Percentiles rank a stretch among this genome's conserved stretches.
These are phyloP conservation scores for Drosophila yakuba DNA, from an alignment of 1,140 invertebrate genomes.

Conservation along the genomic window DNA sequence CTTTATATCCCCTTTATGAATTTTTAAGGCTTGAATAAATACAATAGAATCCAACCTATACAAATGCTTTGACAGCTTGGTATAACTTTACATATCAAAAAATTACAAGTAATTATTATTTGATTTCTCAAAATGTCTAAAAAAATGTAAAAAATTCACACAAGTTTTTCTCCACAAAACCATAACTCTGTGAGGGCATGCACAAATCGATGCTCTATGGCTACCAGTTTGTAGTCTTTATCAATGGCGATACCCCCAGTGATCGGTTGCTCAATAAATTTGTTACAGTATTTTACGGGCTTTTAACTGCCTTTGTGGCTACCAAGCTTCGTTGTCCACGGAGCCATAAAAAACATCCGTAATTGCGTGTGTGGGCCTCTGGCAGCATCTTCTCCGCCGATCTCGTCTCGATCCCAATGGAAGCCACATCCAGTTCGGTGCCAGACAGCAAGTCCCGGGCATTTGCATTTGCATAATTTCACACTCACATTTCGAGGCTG, in stretches of 20 bases:
- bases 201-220: slow-evolving; percentile 16
- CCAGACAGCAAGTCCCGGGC: slow-evolving; percentile 47
- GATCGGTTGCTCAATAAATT: slow-evolving; percentile 70
- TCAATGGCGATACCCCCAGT: slow-evolving; percentile 4
- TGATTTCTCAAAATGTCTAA: not conserved
- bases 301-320: slow-evolving; percentile 81
- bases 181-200: slow-evolving; percentile 5
- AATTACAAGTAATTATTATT: too few species aligned
- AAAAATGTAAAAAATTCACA: too few species aligned
- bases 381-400: slow-evolving; percentile 8
- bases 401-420: slow-evolving; percentile 1
- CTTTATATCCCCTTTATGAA: not conserved
- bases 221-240: slow-evolving; percentile 1
- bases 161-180: too few species aligned
- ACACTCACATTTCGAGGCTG: slow-evolving; percentile 58
- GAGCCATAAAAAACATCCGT: slow-evolving; percentile 55
- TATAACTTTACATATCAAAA: too few species aligned
- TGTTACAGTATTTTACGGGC: slow-evolving; percentile 78
- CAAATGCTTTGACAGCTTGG: too few species aligned
- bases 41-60: not conserved
- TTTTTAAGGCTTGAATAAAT: not conserved
- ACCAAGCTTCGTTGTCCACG: slow-evolving; percentile 64
- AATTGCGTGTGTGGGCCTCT: slow-evolving; percentile 60
- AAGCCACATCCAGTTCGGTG: slow-evolving; percentile 3
- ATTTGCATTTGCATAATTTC: slow-evolving; percentile 80